Percentiles rank a stretch among this genome's conserved stretches.
These are phyloP conservation scores for Hydrotaea cyrtoneurina DNA, from an alignment of 2,888 invertebrate genomes.

Conservation along the genomic window DNA sequence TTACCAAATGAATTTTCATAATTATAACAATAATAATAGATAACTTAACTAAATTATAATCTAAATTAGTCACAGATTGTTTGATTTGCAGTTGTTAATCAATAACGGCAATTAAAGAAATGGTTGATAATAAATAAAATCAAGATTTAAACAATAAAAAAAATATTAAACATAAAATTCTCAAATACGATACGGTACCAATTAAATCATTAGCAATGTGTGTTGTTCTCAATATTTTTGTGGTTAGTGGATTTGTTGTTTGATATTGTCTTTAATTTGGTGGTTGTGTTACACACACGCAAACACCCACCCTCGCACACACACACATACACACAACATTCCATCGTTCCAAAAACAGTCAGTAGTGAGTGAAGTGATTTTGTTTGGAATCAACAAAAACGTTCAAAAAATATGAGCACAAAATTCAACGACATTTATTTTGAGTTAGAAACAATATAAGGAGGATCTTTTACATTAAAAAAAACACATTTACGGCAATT, in stretches of 20 bases:
- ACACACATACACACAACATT: conserved; percentile 53
- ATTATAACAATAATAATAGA: background rate
- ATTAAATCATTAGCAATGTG: conserved; percentile 68
- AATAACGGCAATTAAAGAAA: conserved; percentile 47
- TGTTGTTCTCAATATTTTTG: conserved; percentile 40
- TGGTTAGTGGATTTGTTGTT: conserved; percentile 58
- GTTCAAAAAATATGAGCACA: conserved; percentile 71
- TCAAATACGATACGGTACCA: conserved; percentile 68
- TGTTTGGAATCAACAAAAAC: conserved; percentile 64
- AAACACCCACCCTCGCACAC: too few species aligned
- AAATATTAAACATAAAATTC: conserved; percentile 29
- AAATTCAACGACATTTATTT: conserved; percentile 74
- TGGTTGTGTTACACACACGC: conserved; percentile 41
- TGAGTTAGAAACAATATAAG: conserved; percentile 53
- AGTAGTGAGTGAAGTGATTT: background rate
- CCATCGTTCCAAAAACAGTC: conserved; percentile 34
- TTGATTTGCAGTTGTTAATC: conserved; percentile 48
- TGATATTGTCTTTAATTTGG: background rate
- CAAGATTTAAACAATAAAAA: conserved; percentile 25
- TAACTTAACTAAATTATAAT: conserved; percentile 5
- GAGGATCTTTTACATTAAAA: background rate
- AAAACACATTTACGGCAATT: conserved; percentile 52
- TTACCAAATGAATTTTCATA: background rate
- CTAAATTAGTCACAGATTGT: conserved; percentile 53
- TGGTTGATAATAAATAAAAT: conserved; percentile 38